A percentile compares a stretch with the other conserved stretches of the same genome.
phyloP scores from a whole-genome alignment of 1,140 invertebrate genomes.

The Apis florea region DNA sequence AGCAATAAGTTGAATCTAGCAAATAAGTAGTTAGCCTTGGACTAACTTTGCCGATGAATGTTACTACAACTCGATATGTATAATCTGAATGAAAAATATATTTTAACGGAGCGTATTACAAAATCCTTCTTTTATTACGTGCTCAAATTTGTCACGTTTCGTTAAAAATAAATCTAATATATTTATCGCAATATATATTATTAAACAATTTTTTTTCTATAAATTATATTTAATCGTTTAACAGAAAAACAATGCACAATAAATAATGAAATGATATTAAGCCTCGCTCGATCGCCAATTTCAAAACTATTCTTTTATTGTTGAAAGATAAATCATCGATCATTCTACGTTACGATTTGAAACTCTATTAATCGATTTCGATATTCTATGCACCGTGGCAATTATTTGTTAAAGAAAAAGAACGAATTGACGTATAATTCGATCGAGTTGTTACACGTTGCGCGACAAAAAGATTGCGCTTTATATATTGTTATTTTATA shows the following conservation, averaged over 20 bases:
- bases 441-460: not conserved
- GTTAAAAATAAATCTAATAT: too few relatives aligned
- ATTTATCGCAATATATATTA: too few relatives aligned
- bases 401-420: constrained; percentile 16
- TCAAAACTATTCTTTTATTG: constrained; percentile 19
- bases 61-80: not conserved
- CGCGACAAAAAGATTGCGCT: not conserved
- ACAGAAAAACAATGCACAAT: too few relatives aligned
- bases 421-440: not conserved
- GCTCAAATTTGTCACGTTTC: too few relatives aligned
- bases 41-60: not conserved
- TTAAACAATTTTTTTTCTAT: too few relatives aligned
- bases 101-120: not conserved
- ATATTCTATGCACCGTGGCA: not conserved
- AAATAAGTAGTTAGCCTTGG: constrained; percentile 28
- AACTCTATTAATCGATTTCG: not conserved
- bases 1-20: not conserved
- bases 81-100: not conserved
- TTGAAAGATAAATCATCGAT: constrained; percentile 25
- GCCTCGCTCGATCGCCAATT: constrained; percentile 9
- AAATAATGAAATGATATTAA: not conserved
- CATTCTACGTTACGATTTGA: constrained; percentile 13
- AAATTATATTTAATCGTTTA: too few relatives aligned
- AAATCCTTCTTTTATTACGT: not conserved
- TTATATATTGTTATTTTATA: not conserved